Conservation (phyloP, 2,888 invertebrate genomes). For the Drosophila hamatofila region DNA sequence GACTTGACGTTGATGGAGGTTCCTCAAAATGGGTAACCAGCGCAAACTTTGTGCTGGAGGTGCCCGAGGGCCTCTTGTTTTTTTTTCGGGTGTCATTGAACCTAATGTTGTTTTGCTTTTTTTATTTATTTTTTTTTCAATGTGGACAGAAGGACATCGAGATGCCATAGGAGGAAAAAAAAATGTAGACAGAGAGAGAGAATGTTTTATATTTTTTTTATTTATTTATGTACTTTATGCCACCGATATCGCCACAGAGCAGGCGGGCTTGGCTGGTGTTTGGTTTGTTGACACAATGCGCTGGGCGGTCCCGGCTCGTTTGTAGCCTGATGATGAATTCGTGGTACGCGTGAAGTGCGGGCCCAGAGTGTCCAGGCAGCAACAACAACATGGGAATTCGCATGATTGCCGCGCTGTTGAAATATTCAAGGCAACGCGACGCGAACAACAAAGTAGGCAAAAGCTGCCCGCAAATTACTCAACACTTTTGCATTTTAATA, state of each 20-base stretch:
- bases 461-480: slow-evolving; percentile 58
- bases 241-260: slow-evolving; percentile 49
- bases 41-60: slow-evolving; percentile 27
- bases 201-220: slow-evolving; percentile 63
- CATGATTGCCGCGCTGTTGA: slow-evolving; percentile 55
- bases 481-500: slow-evolving; percentile 59
- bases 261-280: neutral
- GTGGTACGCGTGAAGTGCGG: slow-evolving; percentile 39
- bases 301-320: slow-evolving; percentile 19
- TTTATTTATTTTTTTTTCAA: slow-evolving; percentile 47
- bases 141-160: slow-evolving; percentile 32
- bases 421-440: slow-evolving; percentile 46
- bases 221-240: slow-evolving; percentile 76
- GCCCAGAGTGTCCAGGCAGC: slow-evolving; percentile 27
- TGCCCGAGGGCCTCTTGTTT: slow-evolving; percentile 44
- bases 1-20: slow-evolving; percentile 73
- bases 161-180: slow-evolving; percentile 1
- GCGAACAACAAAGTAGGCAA: slow-evolving; percentile 2
- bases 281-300: slow-evolving; percentile 62
- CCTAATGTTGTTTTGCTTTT: slow-evolving; percentile 67
- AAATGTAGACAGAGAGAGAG: neutral
- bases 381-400: slow-evolving; percentile 37
- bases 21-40: slow-evolving; percentile 39
- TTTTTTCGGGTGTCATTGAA: slow-evolving; percentile 72
- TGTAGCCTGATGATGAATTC: slow-evolving; percentile 56